These are phyloP conservation scores for Sarcophaga caerulescens DNA, from an alignment of 2,888 invertebrate genomes.

Conservation along the genomic window DNA sequence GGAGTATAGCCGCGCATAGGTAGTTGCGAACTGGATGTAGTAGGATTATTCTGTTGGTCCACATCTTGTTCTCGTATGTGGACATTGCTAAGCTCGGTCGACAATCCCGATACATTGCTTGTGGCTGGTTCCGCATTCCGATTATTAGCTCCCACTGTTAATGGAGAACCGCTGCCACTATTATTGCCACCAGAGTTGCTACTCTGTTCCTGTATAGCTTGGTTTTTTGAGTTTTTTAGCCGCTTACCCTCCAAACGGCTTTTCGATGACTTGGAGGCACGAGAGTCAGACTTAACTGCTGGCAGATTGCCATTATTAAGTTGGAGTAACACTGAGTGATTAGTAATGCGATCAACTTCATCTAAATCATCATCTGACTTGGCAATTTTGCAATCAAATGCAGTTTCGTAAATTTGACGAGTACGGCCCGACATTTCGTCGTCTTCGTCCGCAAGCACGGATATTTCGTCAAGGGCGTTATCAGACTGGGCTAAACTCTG, in stretches of 20 bases:
- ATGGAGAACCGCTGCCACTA: constrained; percentile 68
- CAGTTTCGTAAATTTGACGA: constrained; percentile 93
- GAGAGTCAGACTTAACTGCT: constrained; percentile 80
- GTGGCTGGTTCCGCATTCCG: constrained; percentile 67
- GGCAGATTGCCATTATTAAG: constrained; percentile 79
- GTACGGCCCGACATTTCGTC: constrained; percentile 83
- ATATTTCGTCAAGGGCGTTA: constrained; percentile 61
- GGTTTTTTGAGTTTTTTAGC: constrained; percentile 80
- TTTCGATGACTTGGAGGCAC: constrained; percentile 73
- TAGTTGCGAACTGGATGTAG: constrained; percentile 83
- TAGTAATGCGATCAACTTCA: constrained; percentile 90
- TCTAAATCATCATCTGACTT: constrained; percentile 90
- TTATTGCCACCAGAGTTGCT: constrained; percentile 70
- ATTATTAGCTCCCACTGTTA: constrained; percentile 57
- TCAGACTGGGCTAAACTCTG: constrained; percentile 67
- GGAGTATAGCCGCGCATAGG: constrained; percentile 88
- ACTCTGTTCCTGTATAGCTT: constrained; percentile 78
- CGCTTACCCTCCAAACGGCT: constrained; percentile 78
- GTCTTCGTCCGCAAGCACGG: constrained; percentile 72
- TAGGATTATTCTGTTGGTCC: constrained; percentile 80
- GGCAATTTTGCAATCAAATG: constrained; percentile 93
- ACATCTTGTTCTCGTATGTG: constrained; percentile 81
- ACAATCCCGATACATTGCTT: constrained; percentile 71
- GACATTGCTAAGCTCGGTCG: constrained; percentile 84
- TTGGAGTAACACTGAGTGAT: constrained; percentile 88